Evolutionary conservation across 92 coral and sea anemone species (phyloP).

Genomic region (Epizoanthus fatuus): DNA sequence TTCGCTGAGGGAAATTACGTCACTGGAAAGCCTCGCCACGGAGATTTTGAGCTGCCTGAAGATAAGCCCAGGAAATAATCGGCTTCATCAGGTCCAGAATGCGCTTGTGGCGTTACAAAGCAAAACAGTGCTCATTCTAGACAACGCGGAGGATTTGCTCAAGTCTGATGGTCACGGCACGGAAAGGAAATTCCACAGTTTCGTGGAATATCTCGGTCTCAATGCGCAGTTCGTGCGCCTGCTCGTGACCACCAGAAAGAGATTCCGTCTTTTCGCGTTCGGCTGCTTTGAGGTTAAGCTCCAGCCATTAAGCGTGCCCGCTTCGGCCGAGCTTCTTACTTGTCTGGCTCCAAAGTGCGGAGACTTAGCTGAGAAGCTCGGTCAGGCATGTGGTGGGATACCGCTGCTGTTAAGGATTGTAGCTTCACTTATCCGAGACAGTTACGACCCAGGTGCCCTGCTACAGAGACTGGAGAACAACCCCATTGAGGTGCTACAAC

Average conservation of each 20-base stretch:
- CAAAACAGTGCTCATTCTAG: constrained; percentile 71
- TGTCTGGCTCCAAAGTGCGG: constrained; percentile 3
- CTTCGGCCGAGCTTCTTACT: constrained; percentile 2
- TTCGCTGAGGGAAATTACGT: constrained; percentile 37
- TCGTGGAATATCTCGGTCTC: constrained; percentile 58
- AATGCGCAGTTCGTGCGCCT: constrained; percentile 54
- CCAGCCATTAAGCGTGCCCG: not conserved
- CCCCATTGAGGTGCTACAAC: constrained; percentile 49
- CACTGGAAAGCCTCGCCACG: constrained; percentile 54
- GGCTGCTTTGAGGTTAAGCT: not conserved
- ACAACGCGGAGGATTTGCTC: constrained; percentile 85
- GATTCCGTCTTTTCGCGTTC: constrained; percentile 23
- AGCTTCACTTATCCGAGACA: constrained; percentile 59
- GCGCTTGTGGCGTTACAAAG: constrained; percentile 33
- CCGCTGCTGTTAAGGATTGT: constrained; percentile 74
- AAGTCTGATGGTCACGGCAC: constrained; percentile 11
- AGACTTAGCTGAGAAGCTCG: constrained; percentile 55
- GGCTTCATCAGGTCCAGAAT: constrained; percentile 46
- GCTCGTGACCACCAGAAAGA: constrained; percentile 67
- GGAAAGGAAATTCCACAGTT: constrained; percentile 31
- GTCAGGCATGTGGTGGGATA: constrained; percentile 68
- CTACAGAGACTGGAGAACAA: constrained; percentile 39
- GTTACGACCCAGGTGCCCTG: constrained; percentile 37
- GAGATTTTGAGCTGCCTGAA: constrained; percentile 45
- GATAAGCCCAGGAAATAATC: constrained; percentile 44